These are phyloP conservation scores for Aphelenchoides fujianensis DNA, from an alignment of 1,140 invertebrate genomes.

Conservation along the genomic window DNA sequence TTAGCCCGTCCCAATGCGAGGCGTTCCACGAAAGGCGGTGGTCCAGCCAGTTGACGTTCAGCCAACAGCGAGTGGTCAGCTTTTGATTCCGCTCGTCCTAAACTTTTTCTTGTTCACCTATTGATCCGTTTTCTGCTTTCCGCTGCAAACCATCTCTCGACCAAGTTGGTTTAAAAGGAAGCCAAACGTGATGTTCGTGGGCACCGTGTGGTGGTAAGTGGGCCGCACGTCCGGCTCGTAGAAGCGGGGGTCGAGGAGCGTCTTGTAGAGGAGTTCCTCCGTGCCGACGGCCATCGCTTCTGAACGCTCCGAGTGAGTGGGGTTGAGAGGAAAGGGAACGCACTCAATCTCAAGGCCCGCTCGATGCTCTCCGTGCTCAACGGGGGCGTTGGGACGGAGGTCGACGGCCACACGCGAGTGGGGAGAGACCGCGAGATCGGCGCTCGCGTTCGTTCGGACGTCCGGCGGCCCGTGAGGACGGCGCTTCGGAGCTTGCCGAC, in stretches of 20 bases:
- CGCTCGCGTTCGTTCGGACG: neutral
- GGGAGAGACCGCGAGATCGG: neutral
- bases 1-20: conserved; percentile 55
- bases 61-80: conserved; percentile 58
- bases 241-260: conserved; percentile 43
- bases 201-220: conserved; percentile 50
- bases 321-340: neutral
- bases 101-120: conserved; percentile 5
- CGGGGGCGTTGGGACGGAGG: neutral
- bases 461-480: neutral
- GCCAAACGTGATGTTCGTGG: conserved; percentile 61
- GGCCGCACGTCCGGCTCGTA: conserved; percentile 60
- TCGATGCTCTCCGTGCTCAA: neutral
- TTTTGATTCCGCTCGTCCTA: conserved; percentile 60
- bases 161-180: conserved; percentile 61
- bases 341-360: conserved; percentile 9
- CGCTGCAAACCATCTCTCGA: conserved; percentile 54
- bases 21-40: conserved; percentile 53
- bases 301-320: no score
- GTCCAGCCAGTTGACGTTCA: conserved; percentile 59
- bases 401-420: neutral
- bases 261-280: conserved; percentile 56
- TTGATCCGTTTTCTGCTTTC: no score
- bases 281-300: conserved; percentile 48
- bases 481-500: neutral